Conservation (phyloP, 2,113 vertebrate genomes). For the Cervus canadensis region DNA sequence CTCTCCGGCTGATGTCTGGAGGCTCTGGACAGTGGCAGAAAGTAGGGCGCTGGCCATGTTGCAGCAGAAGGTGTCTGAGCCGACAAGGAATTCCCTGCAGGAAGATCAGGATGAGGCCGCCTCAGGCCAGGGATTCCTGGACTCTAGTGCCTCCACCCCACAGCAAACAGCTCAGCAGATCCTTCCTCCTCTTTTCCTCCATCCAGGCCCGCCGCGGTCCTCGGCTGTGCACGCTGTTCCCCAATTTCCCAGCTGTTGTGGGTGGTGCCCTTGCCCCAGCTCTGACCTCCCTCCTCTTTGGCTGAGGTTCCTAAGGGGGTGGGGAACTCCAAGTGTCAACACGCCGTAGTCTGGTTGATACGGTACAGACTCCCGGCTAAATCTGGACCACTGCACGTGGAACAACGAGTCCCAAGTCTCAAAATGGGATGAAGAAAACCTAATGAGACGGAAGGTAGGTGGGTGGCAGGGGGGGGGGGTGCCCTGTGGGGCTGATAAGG, state of each 20-base stretch:
- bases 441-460: not conserved
- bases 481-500: not conserved
- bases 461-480: too few species aligned
- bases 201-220: not conserved
- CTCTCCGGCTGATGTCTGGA: slow-evolving; percentile 53
- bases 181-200: not conserved
- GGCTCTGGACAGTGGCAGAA: slow-evolving; percentile 77
- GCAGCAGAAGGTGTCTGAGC: slow-evolving; percentile 78
- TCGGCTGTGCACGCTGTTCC: not conserved
- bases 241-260: not conserved
- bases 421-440: not conserved
- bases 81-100: slow-evolving; percentile 82
- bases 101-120: not conserved
- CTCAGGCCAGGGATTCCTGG: not conserved
- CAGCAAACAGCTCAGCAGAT: not conserved
- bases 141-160: not conserved
- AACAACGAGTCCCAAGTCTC: not conserved
- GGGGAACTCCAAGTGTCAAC: not conserved
- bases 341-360: not conserved
- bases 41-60: slow-evolving; percentile 74
- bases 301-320: not conserved
- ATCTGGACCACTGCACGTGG: not conserved
- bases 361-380: not conserved
- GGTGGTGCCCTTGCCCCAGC: not conserved
- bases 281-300: not conserved